Conservation (phyloP, 2,797 vertebrate species). For the Enteromius treurensis region DNA sequence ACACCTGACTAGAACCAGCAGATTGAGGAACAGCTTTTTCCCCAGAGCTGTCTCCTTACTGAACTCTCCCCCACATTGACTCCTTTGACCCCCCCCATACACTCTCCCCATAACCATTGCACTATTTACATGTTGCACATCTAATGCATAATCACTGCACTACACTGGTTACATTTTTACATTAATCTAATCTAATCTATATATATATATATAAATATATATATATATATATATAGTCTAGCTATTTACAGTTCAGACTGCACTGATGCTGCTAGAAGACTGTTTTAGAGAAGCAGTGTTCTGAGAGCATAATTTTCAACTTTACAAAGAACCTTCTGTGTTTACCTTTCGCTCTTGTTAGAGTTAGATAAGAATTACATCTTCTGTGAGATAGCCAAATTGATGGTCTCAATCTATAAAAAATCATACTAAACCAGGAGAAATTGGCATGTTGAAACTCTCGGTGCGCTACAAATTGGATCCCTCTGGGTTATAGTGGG, state of each 20-base stretch:
- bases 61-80: too few species aligned
- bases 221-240: not conserved
- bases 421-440: conserved; percentile 3
- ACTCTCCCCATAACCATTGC: too few species aligned
- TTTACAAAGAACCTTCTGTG: not conserved
- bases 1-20: too few species aligned
- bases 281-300: conserved; percentile 2
- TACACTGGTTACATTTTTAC: too few species aligned
- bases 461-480: conserved; percentile 37
- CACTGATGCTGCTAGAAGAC: not conserved
- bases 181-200: too few species aligned
- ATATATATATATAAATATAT: too few species aligned
- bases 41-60: too few species aligned
- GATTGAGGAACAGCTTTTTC: too few species aligned
- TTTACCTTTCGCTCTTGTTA: conserved; percentile 2
- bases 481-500: conserved; percentile 17
- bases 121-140: too few species aligned
- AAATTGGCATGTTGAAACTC: conserved; percentile 32
- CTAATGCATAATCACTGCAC: too few species aligned
- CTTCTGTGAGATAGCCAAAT: conserved; percentile 10
- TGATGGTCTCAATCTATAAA: conserved; percentile 9
- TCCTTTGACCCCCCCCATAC: too few species aligned
- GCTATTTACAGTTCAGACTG: not conserved
- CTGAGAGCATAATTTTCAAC: not conserved
- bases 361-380: conserved; percentile 2